Conservation (phyloP, 2,888 invertebrate species). For the Nomada ruficornis region DNA sequence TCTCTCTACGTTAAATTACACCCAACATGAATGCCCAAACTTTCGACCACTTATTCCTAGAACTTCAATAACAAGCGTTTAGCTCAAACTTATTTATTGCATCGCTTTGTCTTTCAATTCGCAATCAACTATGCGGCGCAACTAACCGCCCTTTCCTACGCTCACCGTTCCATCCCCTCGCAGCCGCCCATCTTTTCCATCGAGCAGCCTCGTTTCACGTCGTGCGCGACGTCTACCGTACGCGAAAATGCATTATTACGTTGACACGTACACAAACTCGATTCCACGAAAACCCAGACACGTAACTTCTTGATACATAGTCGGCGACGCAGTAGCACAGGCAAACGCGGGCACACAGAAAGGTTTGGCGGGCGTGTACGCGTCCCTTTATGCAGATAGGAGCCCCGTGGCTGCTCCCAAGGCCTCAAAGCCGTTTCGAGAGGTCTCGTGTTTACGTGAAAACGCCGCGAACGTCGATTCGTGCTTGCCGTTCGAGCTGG, state of each 20-base stretch:
- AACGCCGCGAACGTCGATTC: conserved; percentile 50
- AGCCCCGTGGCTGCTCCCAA: conserved; percentile 23
- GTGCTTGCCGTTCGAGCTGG: conserved; percentile 33
- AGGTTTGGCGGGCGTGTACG: background rate
- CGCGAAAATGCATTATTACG: conserved; percentile 75
- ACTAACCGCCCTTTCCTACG: no score
- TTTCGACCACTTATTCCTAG: no score
- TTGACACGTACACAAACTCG: conserved; percentile 76
- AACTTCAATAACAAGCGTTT: no score
- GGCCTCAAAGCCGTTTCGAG: conserved; percentile 45
- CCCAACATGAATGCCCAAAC: no score
- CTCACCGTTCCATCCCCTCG: background rate
- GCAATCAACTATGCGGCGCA: background rate
- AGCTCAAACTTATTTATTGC: no score
- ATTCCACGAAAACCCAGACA: conserved; percentile 72
- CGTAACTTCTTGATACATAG: conserved; percentile 61
- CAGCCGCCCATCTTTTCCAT: background rate
- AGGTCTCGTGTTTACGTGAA: conserved; percentile 53
- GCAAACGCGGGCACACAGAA: background rate
- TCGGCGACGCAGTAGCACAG: background rate
- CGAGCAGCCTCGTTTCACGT: background rate
- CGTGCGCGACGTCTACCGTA: conserved; percentile 45
- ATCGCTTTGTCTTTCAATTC: no score
- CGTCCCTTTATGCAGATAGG: conserved; percentile 41
- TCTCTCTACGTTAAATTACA: no score